Percentiles rank a stretch among this genome's conserved stretches.
phyloP scores from a whole-genome alignment of 2,888 invertebrate species.

The Crioceris asparagi region DNA sequence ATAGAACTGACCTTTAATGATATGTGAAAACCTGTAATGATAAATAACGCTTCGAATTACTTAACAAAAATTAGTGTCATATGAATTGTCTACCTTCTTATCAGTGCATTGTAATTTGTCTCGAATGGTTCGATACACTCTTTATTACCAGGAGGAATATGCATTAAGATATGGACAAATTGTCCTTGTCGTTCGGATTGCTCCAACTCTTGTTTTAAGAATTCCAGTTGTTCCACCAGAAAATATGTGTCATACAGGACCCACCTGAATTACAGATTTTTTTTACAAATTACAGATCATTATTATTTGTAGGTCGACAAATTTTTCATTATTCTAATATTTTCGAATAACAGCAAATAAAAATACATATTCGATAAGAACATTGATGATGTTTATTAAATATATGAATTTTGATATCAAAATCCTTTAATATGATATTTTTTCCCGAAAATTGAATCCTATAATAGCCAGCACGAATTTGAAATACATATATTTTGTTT shows the following conservation, averaged over 20 bases:
- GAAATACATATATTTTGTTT: no score
- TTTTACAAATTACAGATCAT: no score
- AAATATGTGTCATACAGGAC: constrained; percentile 48
- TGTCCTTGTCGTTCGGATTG: constrained; percentile 50
- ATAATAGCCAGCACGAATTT: no score
- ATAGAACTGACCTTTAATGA: constrained; percentile 70
- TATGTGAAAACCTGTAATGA: constrained; percentile 53
- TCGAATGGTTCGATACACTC: constrained; percentile 61
- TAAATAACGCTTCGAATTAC: no score
- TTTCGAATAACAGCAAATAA: no score
- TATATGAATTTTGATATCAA: no score
- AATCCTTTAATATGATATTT: no score
- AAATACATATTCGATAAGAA: no score
- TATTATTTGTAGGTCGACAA: no score
- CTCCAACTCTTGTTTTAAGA: constrained; percentile 48
- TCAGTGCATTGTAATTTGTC: constrained; percentile 53
- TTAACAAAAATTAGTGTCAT: background rate
- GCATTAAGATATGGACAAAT: constrained; percentile 71
- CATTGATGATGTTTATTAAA: no score
- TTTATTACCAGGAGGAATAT: constrained; percentile 67
- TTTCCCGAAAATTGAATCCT: no score
- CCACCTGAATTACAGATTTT: constrained; percentile 31
- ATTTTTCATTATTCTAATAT: no score
- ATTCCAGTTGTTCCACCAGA: constrained; percentile 65
- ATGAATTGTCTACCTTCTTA: constrained; percentile 53